Base-by-base conservation (phyloP, 2,113 vertebrate species). In the Antechinus flavipes region DNA sequence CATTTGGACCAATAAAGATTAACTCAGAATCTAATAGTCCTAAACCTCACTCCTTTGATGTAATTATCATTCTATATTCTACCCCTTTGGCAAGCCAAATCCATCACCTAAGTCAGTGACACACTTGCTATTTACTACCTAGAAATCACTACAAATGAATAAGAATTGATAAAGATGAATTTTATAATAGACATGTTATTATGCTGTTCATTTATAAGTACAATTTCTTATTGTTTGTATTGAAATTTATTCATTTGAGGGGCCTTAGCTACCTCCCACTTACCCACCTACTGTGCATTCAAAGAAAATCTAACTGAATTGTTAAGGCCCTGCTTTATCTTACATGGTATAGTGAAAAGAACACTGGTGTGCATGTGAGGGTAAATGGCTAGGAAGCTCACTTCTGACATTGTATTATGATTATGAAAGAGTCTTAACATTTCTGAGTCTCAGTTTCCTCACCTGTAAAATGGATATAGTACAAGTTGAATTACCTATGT, bases 121-220 rank as follows among this genome's bases (percentile, higher is more conserved):
- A 93, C 95, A 95, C 96, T 92, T 91, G 92, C 8, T 96, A 95
- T 97, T 97, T 97, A 94, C 95, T 96, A 94, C 95, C 49, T 96
- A 94, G 55, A 97, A 97, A 96, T 97, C 95, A 54, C 54, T 97
- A 90, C 22, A 55, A 95, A 94, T 96, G 95, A 96, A 68, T 97
- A 68, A 58, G 96, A 96, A 97, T 96, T 95, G 94, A 47, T 93
- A 95, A 84, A 96, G 89, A 96, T 96, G 55, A 94, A 89, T 94
- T 97, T 94, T 94, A 91, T 94, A 96, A 97, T 55, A 96, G 35
- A 91, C 68, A 95, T 55, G 95, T 55, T 93, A 90, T 3, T 91
- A 27, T 94, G 91, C 93, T 54, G 95, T 90, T 95, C 94, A 94
- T 90, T 92, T 95, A 94, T 96, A 96, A 94, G 89, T 90, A 68